Conservation (phyloP, 2,888 invertebrate genomes). For the Lottia gigantea region DNA sequence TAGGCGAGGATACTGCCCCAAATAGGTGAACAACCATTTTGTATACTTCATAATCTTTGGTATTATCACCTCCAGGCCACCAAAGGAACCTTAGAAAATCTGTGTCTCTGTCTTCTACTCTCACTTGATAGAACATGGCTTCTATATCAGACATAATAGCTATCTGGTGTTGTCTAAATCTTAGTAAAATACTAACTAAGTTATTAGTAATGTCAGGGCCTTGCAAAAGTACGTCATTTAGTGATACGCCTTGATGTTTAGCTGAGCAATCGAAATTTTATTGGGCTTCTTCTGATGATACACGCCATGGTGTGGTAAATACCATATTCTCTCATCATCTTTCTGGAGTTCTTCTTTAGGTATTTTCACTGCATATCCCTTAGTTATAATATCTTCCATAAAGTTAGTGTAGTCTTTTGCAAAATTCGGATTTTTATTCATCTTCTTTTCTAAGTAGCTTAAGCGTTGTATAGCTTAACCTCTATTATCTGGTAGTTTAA, state of each 20-base stretch:
- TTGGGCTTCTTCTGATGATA: conserved; percentile 32
- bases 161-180: conserved; percentile 26
- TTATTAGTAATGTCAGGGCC: conserved; percentile 30
- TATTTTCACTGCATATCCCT: conserved; percentile 23
- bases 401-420: conserved; percentile 19
- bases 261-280: conserved; percentile 31
- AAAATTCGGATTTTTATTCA: background rate
- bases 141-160: conserved; percentile 30
- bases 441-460: background rate
- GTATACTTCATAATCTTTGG: conserved; percentile 10
- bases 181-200: conserved; percentile 25
- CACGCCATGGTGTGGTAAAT: conserved; percentile 31
- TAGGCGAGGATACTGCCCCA: conserved; percentile 16
- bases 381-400: conserved; percentile 22
- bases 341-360: conserved; percentile 3
- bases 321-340: conserved; percentile 26
- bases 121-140: conserved; percentile 29
- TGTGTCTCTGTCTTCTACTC: conserved; percentile 21
- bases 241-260: conserved; percentile 17
- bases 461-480: background rate
- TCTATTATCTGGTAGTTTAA: conserved; percentile 11
- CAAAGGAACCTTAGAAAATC: conserved; percentile 25
- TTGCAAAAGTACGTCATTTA: conserved; percentile 29
- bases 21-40: conserved; percentile 21
- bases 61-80: conserved; percentile 11